Evolutionary conservation across 2,888 invertebrate species (phyloP).

Genomic region (Habrosyne pyritoides): DNA sequence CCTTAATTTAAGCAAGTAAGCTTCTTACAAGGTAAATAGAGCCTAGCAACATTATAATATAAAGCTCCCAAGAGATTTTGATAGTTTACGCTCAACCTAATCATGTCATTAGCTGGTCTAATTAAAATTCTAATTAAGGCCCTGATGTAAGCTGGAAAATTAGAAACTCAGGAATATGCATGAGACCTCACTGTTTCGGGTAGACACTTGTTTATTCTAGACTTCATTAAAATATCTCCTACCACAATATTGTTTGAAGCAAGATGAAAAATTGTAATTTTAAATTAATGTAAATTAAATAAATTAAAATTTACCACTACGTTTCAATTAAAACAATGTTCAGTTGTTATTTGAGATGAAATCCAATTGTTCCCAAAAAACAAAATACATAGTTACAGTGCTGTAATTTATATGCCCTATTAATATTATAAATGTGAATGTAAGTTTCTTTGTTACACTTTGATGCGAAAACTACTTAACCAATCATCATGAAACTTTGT

Average conservation of each 20-base stretch:
- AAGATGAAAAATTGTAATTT: background rate
- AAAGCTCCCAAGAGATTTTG: background rate
- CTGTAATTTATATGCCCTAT: too few relatives aligned
- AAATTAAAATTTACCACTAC: background rate
- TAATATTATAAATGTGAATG: too few relatives aligned
- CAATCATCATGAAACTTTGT: too few relatives aligned
- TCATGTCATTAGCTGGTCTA: slow-evolving; percentile 19
- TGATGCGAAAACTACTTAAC: too few relatives aligned
- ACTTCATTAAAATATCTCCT: background rate
- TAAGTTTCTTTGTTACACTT: too few relatives aligned
- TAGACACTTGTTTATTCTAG: background rate
- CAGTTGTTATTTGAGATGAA: too few relatives aligned
- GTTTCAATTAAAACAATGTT: too few relatives aligned
- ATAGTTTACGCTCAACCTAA: slow-evolving; percentile 10
- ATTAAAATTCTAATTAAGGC: slow-evolving; percentile 32
- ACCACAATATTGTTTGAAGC: background rate
- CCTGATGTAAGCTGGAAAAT: slow-evolving; percentile 22
- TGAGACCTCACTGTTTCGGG: background rate
- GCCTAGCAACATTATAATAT: background rate
- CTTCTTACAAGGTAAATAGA: background rate
- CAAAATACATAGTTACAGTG: too few relatives aligned
- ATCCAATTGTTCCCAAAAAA: too few relatives aligned
- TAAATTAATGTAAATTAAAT: background rate
- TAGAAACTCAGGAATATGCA: slow-evolving; percentile 7
- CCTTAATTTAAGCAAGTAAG: background rate